Conservation (phyloP, 1,140 invertebrate genomes). For the Brachionus asplanchnoidis region DNA sequence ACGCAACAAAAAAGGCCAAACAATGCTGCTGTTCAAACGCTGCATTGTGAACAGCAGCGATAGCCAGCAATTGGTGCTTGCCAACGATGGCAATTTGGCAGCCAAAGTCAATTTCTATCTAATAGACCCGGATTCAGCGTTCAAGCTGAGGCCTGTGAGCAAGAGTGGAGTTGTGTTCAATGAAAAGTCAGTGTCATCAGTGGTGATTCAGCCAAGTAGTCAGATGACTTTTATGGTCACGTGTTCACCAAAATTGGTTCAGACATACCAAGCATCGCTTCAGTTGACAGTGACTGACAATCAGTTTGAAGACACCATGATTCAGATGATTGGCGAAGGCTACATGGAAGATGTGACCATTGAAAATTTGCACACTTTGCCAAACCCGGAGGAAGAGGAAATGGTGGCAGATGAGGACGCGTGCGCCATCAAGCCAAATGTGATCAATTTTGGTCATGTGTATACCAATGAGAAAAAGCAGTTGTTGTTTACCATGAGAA, state of each 20-base stretch:
- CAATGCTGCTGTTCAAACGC: conserved; percentile 53
- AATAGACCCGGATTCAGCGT: conserved; percentile 9
- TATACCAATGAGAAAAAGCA: conserved; percentile 52
- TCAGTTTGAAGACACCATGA: conserved; percentile 56
- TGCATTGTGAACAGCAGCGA: conserved; percentile 50
- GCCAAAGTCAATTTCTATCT: conserved; percentile 50
- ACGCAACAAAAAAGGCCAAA: conserved; percentile 55
- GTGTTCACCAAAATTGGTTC: conserved; percentile 48
- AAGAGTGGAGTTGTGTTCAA: conserved; percentile 44
- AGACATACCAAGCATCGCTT: conserved; percentile 52
- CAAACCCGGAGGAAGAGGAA: background rate
- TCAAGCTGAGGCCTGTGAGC: background rate
- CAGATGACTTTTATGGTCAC: conserved; percentile 50
- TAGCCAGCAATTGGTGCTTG: conserved; percentile 49
- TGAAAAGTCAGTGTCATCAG: conserved; percentile 52
- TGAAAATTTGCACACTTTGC: conserved; percentile 23
- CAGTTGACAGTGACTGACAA: conserved; percentile 54
- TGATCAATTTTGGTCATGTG: conserved; percentile 55
- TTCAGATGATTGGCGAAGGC: conserved; percentile 55
- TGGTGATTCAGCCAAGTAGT: conserved; percentile 51
- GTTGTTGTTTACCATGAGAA: conserved; percentile 53
- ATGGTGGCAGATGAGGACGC: conserved; percentile 28
- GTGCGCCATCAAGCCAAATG: conserved; percentile 54
- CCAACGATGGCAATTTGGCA: conserved; percentile 55
- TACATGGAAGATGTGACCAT: conserved; percentile 56